Percentiles rank a stretch among this genome's conserved stretches.
Evolutionary conservation across 1,140 invertebrate species (phyloP).

Genomic region (Lepidostoma basale): DNA sequence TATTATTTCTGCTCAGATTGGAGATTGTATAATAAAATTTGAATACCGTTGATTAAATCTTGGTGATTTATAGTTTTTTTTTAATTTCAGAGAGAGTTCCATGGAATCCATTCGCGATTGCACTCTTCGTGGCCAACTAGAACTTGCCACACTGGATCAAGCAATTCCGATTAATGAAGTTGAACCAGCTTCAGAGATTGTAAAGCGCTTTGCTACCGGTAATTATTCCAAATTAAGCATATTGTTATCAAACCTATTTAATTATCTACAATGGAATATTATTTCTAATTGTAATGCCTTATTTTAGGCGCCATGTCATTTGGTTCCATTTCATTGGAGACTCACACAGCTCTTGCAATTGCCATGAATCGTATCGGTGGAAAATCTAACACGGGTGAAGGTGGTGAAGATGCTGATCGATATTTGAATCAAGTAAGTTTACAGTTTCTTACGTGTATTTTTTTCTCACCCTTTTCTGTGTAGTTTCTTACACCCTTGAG

Average conservation of each 20-base stretch:
- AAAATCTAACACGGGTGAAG: conserved; percentile 97
- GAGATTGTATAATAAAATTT: no score
- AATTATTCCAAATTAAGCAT: not conserved
- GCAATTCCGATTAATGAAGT: conserved; percentile 86
- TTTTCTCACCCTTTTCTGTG: not conserved
- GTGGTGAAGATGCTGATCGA: conserved; percentile 86
- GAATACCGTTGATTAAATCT: no score
- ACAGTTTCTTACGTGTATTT: not conserved
- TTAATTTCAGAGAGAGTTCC: conserved; percentile 74
- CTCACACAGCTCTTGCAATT: conserved; percentile 91
- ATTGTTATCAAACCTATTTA: not conserved
- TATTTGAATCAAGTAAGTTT: conserved; percentile 69
- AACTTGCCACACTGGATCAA: conserved; percentile 77
- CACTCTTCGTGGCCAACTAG: conserved; percentile 91
- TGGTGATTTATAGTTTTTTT: conserved; percentile 12
- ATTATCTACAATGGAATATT: not conserved
- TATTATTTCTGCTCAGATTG: no score
- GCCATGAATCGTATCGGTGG: conserved; percentile 97
- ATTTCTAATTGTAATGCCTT: not conserved
- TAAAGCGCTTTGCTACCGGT: conserved; percentile 79
- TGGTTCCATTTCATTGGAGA: conserved; percentile 77
- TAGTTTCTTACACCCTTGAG: conserved; percentile 9
- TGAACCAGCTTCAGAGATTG: conserved; percentile 91
- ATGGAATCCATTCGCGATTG: conserved; percentile 87
- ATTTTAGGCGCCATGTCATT: conserved; percentile 64